Base-by-base conservation (phyloP, 2,797 vertebrate species). In the Mormyrops boulengeri region DNA sequence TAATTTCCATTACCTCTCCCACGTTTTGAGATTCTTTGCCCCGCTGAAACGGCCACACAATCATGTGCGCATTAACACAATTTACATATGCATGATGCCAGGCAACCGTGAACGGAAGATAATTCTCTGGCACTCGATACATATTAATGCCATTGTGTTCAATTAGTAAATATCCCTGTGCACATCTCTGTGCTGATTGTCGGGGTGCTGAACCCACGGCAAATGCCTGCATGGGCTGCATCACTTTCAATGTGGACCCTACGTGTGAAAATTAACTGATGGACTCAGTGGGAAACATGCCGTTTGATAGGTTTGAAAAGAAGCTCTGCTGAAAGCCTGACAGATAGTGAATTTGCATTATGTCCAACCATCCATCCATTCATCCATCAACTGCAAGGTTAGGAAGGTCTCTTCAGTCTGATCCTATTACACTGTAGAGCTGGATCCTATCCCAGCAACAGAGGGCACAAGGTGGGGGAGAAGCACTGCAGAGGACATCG, bases 31-130 rank as follows among this genome's bases (percentile, higher is more conserved):
- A 14, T 53, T 30, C 12, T 86, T 22, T 30, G 22, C 9, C 30
- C 22, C 12, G 1, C 26, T 26, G 50, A 50, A 87, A 57, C 49
- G 38, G 19, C n/a, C 85, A 30, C 49, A 55, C 53, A 87, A n/a
- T 87, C 17, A 44, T 19, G 17, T 44, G 26, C 26, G 34, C 85
- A 87, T 87, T 87, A 87, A 87, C 26, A 7, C 17, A 55, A 87
- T 87, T 60, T 87, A 38, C 85, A 87, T 87, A 87, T 87, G 85
- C 53, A 87, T 38, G 85, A 87, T 34, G 7, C 52, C 52, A 34
- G 34, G 52, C 5, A 87, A 41, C 14, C 52, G 30, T 34, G 30
- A 87, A 57, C 85, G 4, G 26, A 87, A 87, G 50, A 87, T 87
- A 38, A 57, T 57, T 60, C 50, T n/a, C 52, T 17, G 17, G 34